These are phyloP conservation scores for Takifugu rubripes DNA, from an alignment of 2,797 vertebrate genomes.

Conservation along the genomic window DNA sequence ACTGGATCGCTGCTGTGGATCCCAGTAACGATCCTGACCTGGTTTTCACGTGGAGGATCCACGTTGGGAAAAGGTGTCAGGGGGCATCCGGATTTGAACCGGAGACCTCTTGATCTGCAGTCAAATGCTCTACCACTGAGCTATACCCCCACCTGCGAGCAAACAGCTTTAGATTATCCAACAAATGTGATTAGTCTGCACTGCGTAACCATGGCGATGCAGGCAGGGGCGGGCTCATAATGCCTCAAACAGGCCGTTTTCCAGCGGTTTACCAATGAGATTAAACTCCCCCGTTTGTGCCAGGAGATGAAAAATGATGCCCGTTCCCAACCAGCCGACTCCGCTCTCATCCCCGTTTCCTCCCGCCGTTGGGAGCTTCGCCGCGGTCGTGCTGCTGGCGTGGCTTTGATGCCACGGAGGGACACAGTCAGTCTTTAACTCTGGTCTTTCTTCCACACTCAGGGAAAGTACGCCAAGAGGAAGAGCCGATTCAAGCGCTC, in stretches of 20 bases:
- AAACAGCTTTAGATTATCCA: conserved; percentile 56
- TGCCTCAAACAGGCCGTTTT: conserved; percentile 63
- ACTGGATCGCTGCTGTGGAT: too few relatives aligned
- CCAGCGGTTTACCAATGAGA: conserved; percentile 71
- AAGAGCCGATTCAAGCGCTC: conserved; percentile 96
- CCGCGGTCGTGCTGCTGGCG: too few relatives aligned
- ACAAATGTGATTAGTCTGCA: conserved; percentile 74
- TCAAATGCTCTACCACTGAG: conserved; percentile 80
- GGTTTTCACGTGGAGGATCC: too few relatives aligned
- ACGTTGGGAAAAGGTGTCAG: conserved; percentile 6
- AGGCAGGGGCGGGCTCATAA: conserved; percentile 66
- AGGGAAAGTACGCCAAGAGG: conserved; percentile 93
- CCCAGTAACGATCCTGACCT: too few relatives aligned
- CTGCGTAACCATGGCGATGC: conserved; percentile 74
- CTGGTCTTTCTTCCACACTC: conserved; percentile 1
- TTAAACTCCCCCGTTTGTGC: conserved; percentile 66
- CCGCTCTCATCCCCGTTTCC: conserved; percentile 18
- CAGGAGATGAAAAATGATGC: conserved; percentile 63
- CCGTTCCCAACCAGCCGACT: conserved; percentile 30
- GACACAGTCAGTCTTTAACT: conserved; percentile 16
- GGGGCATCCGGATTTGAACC: conserved; percentile 77
- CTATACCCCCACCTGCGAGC: conserved; percentile 64
- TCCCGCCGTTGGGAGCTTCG: conserved; percentile 16
- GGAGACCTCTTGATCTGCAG: conserved; percentile 78
- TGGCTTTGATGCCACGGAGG: too few relatives aligned